Base-by-base conservation (phyloP, 1,140 invertebrate species). In the Notospermus geniculatus region DNA sequence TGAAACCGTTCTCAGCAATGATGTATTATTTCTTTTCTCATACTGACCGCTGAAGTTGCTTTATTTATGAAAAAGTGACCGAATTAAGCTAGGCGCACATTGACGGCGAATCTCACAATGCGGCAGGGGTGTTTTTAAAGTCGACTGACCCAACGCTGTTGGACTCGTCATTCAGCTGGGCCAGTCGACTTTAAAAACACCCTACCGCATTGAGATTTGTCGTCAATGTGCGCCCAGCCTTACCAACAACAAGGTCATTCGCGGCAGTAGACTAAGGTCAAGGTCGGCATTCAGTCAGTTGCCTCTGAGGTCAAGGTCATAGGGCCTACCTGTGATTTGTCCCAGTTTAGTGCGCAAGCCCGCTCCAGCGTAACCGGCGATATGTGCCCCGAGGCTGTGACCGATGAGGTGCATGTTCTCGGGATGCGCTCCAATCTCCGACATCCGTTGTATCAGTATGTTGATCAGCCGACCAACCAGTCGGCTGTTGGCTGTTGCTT, bases 401-500 rank as follows among this genome's bases (percentile, higher is more conserved):
- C 78, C 77, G 55, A 79, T 74, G 11, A 79, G 55, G 62, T 78
- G 76, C 52, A 77, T 56, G n/a, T 65, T 57, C 9, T 45, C 36
- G 55, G 25, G n/a, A 9, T 27, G 5, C 19, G 46, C 5, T 50
- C 46, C 46, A 4, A 50, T 23, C 46, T 19, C n/a, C 4, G 9
- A 4, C 46, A 50, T 50, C 5, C n/a, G 46, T 9, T 50, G 19
- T 27, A 92, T 77, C 36, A 97, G 77, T 80, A 91, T 87, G 2
- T 91, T 90, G 29, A 95, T 80, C 79, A 95, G 91, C 68, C 93
- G 89, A 0, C 93, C 95, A 0, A 97, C 93, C 9, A 97, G 82
- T 50, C 93, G 83, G 0, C 93, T 94, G 73, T 97, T 98, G 30
- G 93, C 92, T 0, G 92, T 91, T 0, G 94, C 94, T 67, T 94